These are phyloP conservation scores for Steatornis caripensis DNA, from an alignment of 2,113 vertebrate genomes.

Conservation along the genomic window DNA sequence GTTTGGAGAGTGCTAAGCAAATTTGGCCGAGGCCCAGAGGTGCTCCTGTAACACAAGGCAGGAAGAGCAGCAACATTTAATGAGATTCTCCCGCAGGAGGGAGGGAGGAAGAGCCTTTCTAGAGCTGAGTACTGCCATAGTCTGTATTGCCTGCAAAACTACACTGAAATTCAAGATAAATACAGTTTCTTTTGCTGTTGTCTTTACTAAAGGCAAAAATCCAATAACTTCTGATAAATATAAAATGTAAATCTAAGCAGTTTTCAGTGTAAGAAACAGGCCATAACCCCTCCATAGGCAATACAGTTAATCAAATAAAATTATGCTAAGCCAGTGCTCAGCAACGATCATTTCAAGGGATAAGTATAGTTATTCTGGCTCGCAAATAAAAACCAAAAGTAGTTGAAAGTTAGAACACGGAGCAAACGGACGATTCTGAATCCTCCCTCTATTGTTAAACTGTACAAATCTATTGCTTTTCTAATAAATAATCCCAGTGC, in stretches of 20 bases:
- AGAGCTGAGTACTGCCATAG: background rate
- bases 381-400: constrained; percentile 34
- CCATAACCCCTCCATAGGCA: background rate
- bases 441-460: constrained; percentile 54
- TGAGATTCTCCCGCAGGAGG: background rate
- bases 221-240: background rate
- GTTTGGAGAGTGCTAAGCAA: background rate
- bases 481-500: constrained; percentile 33
- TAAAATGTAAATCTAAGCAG: background rate
- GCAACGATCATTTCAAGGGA: constrained; percentile 19
- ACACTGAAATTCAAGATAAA: background rate
- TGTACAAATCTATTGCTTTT: constrained; percentile 50
- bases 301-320: constrained; percentile 20
- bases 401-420: constrained; percentile 36
- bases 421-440: background rate
- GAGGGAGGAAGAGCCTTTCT: background rate
- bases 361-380: constrained; percentile 42
- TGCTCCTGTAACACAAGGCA: background rate
- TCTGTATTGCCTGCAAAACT: background rate
- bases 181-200: background rate
- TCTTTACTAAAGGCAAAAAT: background rate
- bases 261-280: background rate
- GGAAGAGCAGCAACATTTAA: background rate
- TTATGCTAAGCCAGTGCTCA: background rate
- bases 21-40: background rate